Conservation (phyloP, 2,113 vertebrate genomes). For the Megaceryle torquata region DNA sequence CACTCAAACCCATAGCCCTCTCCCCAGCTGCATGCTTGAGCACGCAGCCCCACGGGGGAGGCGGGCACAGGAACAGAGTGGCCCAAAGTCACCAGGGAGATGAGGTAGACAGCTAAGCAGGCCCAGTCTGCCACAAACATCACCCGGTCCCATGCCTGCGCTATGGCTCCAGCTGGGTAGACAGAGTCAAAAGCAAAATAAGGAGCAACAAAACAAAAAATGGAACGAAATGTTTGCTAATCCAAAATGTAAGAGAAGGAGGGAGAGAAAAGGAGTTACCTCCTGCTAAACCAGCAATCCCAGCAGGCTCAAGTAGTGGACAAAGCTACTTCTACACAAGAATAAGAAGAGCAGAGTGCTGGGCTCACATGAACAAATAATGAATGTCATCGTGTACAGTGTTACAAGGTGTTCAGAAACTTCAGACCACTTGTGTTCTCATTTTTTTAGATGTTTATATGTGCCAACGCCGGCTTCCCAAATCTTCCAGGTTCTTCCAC, state of each 20-base stretch:
- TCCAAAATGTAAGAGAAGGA: not conserved
- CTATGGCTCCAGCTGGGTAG: not conserved
- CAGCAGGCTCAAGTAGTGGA: not conserved
- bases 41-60: not conserved
- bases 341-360: not conserved
- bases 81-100: not conserved
- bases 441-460: not conserved
- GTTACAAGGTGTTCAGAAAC: not conserved
- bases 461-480: not conserved
- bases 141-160: not conserved
- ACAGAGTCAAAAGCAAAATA: not conserved
- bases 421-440: not conserved
- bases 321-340: not conserved
- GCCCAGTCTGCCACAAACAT: not conserved
- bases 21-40: not conserved
- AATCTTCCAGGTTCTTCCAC: not conserved
- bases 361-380: not conserved
- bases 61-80: not conserved
- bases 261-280: not conserved
- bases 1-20: not conserved
- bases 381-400: fast-evolving
- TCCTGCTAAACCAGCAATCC: not conserved
- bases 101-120: not conserved
- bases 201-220: not conserved
- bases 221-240: not conserved